Evolutionary conservation across 1,140 invertebrate genomes (phyloP), one percentile per base, ranked within the genome.

Genomic region (Anoplophora glabripennis): DNA sequence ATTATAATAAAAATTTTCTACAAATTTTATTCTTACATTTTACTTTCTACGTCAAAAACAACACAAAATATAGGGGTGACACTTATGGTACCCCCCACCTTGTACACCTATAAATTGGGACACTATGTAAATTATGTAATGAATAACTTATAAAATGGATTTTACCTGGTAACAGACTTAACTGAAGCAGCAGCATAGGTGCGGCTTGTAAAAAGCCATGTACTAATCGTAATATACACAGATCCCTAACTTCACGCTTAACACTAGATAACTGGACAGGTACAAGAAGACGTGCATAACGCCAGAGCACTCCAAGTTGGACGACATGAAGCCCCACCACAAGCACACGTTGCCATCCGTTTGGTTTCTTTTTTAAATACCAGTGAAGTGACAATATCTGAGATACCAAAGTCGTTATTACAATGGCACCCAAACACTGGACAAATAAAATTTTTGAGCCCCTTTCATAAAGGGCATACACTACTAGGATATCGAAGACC

Each of bases 141-240:
- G n/a, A 28, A 28, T 28, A 28, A 28, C 5, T 28, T 28, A 28
- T 3, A 28, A 28, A 28, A 28, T 28, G 21, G 21, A 28, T 28
- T 28, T 80, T 80, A 45, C 79, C 78, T n/a, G 81, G 78, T 40
- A 94, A 75, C 15, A 93, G 79, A 75, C 92, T 92, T 7, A 91
- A 74, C 71, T 94, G 92, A 4, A 95, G 77, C 3, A 94, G 76
- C 40, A 96, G 75, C 86, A 95, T 89, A 0, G 93, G 92, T 5
- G 90, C 89, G 5, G 91, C 89, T 74, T 94, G 86, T 63, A 89
- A 86, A 73, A 95, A 94, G 7, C 89, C 91, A 75, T 94, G 92
- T 15, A 94, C 83, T 61, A 95, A 74, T 7, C 93, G 78, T 12
- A 96, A 78, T 72, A 95, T 86, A 80, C 82, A 84, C 72, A 83